A percentile compares a stretch with the other conserved stretches of the same genome.
Conservation (phyloP, 2,888 invertebrate genomes). For the Drosophila aldrichi region DNA sequence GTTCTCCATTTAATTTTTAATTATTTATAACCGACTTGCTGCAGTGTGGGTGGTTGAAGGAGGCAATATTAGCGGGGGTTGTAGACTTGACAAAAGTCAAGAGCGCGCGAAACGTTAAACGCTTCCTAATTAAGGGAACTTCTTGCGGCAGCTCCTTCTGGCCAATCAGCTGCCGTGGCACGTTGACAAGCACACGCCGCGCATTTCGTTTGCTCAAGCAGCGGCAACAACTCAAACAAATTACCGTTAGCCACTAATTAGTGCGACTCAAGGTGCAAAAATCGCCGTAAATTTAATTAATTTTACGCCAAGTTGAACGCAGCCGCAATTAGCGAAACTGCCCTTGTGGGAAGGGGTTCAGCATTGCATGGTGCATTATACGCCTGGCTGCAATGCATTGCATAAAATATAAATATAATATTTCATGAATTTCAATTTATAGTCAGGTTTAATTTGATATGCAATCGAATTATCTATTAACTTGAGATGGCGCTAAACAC, state of each 20-base stretch:
- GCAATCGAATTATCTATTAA: neutral
- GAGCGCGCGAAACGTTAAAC: conserved; percentile 70
- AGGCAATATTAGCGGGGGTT: neutral
- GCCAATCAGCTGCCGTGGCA: conserved; percentile 63
- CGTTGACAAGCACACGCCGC: conserved; percentile 59
- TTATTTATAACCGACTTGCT: conserved; percentile 52
- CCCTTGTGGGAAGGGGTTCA: neutral
- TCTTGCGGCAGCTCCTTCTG: conserved; percentile 36
- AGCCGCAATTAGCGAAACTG: conserved; percentile 41
- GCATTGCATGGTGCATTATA: neutral
- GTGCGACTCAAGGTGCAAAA: conserved; percentile 71
- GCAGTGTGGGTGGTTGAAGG: neutral
- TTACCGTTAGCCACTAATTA: conserved; percentile 75
- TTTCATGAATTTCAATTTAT: neutral
- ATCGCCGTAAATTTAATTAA: conserved; percentile 72
- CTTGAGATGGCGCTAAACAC: conserved; percentile 4
- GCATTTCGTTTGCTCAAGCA: conserved; percentile 66
- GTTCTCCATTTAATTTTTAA: conserved; percentile 49
- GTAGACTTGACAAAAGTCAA: conserved; percentile 57
- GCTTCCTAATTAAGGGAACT: conserved; percentile 74
- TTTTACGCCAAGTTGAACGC: conserved; percentile 68
- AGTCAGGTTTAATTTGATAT: neutral
- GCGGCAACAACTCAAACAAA: conserved; percentile 71
- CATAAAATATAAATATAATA: neutral
- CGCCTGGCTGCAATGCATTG: neutral